Evolutionary conservation across 2,113 vertebrate genomes (phyloP), one percentile per base, ranked within the genome.

Genomic region (Prionailurus bengalensis): DNA sequence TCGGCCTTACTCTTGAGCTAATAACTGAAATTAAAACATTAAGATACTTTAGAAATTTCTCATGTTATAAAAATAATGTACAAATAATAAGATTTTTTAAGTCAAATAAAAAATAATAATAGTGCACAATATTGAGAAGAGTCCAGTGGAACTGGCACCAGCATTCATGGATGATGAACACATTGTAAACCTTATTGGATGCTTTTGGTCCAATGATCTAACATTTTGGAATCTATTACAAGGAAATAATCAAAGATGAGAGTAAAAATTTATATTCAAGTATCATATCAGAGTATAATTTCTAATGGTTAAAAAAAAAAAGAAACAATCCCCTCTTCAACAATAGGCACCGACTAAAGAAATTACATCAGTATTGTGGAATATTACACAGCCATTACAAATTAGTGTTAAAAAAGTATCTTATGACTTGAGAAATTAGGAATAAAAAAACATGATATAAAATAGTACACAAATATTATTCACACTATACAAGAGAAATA

Each of bases 1-100:
- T 88, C 19, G 58, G 53, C 14, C 3, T 45, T 63, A 68, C 15
- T 84, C 36, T 48, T 48, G 25, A 95, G 25, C 13, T 92, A 70
- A 88, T 58, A 92, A 65, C 14, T 66, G 3, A 89, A 95, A 89
- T 78, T 51, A 73, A 93, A 92, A 87, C 27, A 53, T 16, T 70
- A 33, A 93, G 25, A 36, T 70, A 53, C 2, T 63, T 63, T 63
- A 11, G 19, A 39, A 1, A 73, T 16, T 5, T 93, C 39, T 51
- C 9, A 63, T 48, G 33, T 53, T 55, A 61, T 88, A 90, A 65
- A 63, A 79, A 91, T 33, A 48, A 21, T 23, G 3, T 39, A 68
- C 15, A 84, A 27, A 63, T 39, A 11, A 78, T 11, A 39, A 88
- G 45, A 76, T n/a, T 42, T 31, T n/a, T 79, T 21, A 80, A 68